Base-by-base conservation (phyloP, 2,888 invertebrate species). In the Orthosia gothica region DNA sequence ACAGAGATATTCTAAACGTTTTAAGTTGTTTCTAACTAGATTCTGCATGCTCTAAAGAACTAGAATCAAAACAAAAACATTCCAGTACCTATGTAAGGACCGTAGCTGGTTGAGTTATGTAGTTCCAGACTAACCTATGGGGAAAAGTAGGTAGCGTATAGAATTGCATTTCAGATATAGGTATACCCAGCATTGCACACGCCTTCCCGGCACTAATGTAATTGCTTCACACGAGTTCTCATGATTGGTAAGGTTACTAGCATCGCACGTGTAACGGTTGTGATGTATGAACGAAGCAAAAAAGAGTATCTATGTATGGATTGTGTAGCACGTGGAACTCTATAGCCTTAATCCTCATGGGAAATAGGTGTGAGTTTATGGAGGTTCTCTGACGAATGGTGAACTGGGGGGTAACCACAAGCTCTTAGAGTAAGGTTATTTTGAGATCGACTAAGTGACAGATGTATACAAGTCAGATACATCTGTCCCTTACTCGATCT, bases 291-390 rank as follows among this genome's bases (percentile, higher is more conserved):
- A 15, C 20, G 18, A 18, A n/a, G 23, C 15, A 52, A n/a, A 40
- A 23, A 26, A 1, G 18, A 59, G 45, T 61, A 15, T 15, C 20
- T 18, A 32, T 20, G 18, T n/a, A 9, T 12, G 47, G 20, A 23
- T n/a, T n/a, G 15, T 5, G 13, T 3, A 20, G 7, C n/a, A 49
- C 74, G 40, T 64, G 47, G 16, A 15, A 9, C n/a, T 20, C 59
- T 49, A 23, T 59, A 26, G 47, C 11, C n/a, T n/a, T 47, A 15
- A 20, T 7, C 5, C 61, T 32, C 73, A 26, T 15, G 73, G 64
- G 74, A 73, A 73, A 74, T 74, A 55, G 63, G 73, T 74, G 74
- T 74, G 74, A 74, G 54, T 74, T 49, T 55, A 64, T 73, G 23
- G 5, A 18, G 13, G 11, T 15, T 16, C 20, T 26, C 50, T 4